Conservation (phyloP, 2,888 invertebrate genomes). For the Nemapogon koenigi region DNA sequence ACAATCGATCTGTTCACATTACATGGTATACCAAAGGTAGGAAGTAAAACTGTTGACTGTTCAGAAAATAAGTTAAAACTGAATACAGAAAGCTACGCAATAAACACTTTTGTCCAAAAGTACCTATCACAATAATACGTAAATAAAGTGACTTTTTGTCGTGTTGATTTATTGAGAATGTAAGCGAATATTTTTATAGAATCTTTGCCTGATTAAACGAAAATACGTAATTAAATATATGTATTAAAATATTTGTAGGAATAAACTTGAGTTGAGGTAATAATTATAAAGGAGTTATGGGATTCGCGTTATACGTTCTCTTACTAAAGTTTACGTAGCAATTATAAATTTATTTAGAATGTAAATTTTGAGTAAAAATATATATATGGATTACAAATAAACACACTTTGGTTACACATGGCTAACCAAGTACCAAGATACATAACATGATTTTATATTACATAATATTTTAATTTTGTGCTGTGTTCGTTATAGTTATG, state of each 20-base stretch:
- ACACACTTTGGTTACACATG: too few species aligned
- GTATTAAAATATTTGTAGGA: slow-evolving; percentile 7
- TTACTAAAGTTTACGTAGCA: slow-evolving; percentile 51
- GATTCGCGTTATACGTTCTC: slow-evolving; percentile 58
- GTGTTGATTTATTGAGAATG: slow-evolving; percentile 6
- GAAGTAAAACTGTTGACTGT: slow-evolving; percentile 43
- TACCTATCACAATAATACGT: neutral
- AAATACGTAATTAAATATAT: slow-evolving; percentile 38
- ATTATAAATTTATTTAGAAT: slow-evolving; percentile 55
- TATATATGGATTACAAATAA: too few species aligned
- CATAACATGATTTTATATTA: too few species aligned
- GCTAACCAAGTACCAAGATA: too few species aligned
- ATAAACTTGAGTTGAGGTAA: slow-evolving; percentile 5
- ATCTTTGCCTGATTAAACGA: slow-evolving; percentile 58
- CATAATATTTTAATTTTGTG: slow-evolving; percentile 45
- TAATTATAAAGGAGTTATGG: slow-evolving; percentile 19
- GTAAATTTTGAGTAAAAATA: slow-evolving; percentile 49
- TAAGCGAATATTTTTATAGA: slow-evolving; percentile 43
- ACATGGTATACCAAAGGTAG: slow-evolving; percentile 66
- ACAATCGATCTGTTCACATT: too few species aligned
- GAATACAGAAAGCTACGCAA: slow-evolving; percentile 3
- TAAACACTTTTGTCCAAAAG: slow-evolving; percentile 5
- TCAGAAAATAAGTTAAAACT: neutral
- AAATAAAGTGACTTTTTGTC: slow-evolving; percentile 8
- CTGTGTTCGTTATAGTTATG: slow-evolving; percentile 62